phyloP scores from a whole-genome alignment of 1,140 invertebrate species.

The Anastrepha ludens region DNA sequence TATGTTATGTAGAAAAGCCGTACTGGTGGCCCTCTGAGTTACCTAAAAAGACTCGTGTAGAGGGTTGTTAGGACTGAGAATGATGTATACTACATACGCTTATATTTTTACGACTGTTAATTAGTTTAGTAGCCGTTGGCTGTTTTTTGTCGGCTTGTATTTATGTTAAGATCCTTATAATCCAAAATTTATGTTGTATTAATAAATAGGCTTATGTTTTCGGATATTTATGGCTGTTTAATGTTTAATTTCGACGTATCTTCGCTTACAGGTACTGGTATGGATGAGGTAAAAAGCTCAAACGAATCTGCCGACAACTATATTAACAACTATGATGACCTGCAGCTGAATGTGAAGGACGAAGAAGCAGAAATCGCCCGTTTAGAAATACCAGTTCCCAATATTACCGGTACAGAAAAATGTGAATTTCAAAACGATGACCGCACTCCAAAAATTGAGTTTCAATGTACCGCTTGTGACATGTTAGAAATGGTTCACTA shows the following conservation, averaged over 20 bases:
- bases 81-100: slow-evolving; percentile 53
- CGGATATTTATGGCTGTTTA: background rate
- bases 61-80: background rate
- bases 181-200: background rate
- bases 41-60: background rate
- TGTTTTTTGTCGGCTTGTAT: slow-evolving; percentile 50
- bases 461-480: slow-evolving; percentile 80
- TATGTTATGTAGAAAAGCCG: slow-evolving; percentile 80
- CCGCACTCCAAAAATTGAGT: slow-evolving; percentile 74
- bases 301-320: background rate
- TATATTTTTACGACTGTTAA: slow-evolving; percentile 64
- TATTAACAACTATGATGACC: slow-evolving; percentile 50
- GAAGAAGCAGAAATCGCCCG: slow-evolving; percentile 61
- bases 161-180: background rate
- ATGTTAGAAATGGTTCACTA: slow-evolving; percentile 83
- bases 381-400: slow-evolving; percentile 57
- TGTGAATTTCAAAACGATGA: slow-evolving; percentile 61
- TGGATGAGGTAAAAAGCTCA: background rate
- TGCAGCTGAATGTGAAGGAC: slow-evolving; percentile 59
- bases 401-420: slow-evolving; percentile 58
- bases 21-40: slow-evolving; percentile 89
- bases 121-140: slow-evolving; percentile 67
- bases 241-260: background rate
- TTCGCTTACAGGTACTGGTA: slow-evolving; percentile 11
- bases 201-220: background rate